Evolutionary conservation across 2,113 vertebrate genomes (phyloP).

Genomic region (Lycaon pictus): DNA sequence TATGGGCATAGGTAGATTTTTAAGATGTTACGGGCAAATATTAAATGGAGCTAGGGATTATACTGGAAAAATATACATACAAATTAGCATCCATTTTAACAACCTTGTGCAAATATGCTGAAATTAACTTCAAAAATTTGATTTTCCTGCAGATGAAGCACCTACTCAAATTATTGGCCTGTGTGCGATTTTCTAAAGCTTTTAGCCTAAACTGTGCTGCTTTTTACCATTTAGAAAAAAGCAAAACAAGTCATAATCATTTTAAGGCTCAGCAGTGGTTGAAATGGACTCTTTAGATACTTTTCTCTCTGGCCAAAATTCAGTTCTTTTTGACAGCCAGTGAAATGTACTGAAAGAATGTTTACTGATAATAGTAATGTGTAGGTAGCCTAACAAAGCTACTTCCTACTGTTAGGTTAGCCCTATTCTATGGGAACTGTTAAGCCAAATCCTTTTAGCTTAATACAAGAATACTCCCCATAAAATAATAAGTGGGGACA

Average conservation of each 20-base stretch:
- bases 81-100: background rate
- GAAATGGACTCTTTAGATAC: background rate
- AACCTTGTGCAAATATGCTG: background rate
- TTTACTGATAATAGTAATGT: background rate
- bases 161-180: background rate
- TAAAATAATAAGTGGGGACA: background rate
- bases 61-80: background rate
- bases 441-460: background rate
- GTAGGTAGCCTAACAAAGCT: background rate
- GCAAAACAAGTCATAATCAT: background rate
- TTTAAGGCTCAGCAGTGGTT: background rate
- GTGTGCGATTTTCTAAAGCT: background rate
- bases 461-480: background rate
- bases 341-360: background rate
- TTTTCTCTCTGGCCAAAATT: background rate
- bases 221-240: conserved; percentile 5
- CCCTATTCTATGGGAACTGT: background rate
- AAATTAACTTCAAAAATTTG: background rate
- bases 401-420: background rate
- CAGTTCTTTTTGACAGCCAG: background rate
- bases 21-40: background rate
- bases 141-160: background rate
- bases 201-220: background rate
- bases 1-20: background rate
- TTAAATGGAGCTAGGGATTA: background rate